These are phyloP conservation scores for Lochmaea crataegi DNA, from an alignment of 2,888 invertebrate species.

Conservation along the genomic window DNA sequence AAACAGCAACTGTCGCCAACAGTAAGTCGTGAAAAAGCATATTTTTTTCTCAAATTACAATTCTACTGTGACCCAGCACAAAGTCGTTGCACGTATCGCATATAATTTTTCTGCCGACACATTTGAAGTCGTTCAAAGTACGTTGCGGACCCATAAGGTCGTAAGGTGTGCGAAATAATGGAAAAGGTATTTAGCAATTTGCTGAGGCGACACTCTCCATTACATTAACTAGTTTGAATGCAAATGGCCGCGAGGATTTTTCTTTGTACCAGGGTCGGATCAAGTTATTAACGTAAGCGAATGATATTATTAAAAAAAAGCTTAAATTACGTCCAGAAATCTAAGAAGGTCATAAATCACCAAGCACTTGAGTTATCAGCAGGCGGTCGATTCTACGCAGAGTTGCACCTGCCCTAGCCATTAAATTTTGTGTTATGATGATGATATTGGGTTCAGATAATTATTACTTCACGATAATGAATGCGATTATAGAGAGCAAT, in stretches of 20 bases:
- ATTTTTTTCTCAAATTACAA: not conserved
- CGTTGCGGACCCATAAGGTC: slow-evolving; percentile 7
- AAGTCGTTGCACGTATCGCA: slow-evolving; percentile 1
- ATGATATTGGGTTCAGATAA: too few species aligned
- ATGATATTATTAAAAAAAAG: not conserved
- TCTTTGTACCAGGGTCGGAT: not conserved
- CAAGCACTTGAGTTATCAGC: too few species aligned
- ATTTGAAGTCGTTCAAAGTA: not conserved
- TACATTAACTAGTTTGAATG: not conserved
- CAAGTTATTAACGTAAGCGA: not conserved
- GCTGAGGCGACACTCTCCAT: slow-evolving; percentile 6
- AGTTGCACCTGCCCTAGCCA: too few species aligned
- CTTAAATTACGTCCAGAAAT: too few species aligned
- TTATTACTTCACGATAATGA: too few species aligned
- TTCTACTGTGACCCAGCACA: not conserved
- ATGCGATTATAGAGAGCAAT: too few species aligned
- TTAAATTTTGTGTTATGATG: too few species aligned
- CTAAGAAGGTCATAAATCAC: too few species aligned
- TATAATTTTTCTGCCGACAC: not conserved
- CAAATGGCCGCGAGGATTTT: not conserved
- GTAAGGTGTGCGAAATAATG: slow-evolving; percentile 5
- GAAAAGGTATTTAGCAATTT: slow-evolving; percentile 4
- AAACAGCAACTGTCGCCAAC: slow-evolving; percentile 1
- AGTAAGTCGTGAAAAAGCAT: slow-evolving; percentile 3
- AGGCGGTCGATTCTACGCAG: too few species aligned